Percentiles rank a stretch among this genome's conserved stretches.
These are phyloP conservation scores for Scaptomyza flava DNA, from an alignment of 2,888 invertebrate species.

Conservation along the genomic window DNA sequence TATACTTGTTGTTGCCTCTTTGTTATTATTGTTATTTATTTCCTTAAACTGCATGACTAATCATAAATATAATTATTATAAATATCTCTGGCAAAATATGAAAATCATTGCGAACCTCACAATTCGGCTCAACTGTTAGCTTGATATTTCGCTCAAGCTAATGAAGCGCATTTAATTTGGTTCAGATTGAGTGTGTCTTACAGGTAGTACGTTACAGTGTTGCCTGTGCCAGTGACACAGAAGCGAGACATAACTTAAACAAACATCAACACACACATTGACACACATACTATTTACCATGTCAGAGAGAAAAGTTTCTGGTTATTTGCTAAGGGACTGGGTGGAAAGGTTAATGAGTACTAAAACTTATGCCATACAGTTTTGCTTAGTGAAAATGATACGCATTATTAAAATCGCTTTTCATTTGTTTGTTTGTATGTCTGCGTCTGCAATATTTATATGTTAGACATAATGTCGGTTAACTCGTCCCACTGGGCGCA, in stretches of 20 bases:
- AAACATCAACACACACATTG: conserved; percentile 37
- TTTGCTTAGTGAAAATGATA: conserved; percentile 63
- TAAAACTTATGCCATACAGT: conserved; percentile 65
- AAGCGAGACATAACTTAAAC: conserved; percentile 39
- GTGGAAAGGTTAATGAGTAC: conserved; percentile 72
- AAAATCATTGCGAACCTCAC: conserved; percentile 62
- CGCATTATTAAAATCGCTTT: conserved; percentile 70
- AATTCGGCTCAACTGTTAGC: conserved; percentile 26
- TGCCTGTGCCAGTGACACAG: conserved; percentile 65
- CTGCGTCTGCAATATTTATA: conserved; percentile 46
- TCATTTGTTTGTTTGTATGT: conserved; percentile 14
- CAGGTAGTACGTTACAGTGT: conserved; percentile 38
- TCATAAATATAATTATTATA: conserved; percentile 67
- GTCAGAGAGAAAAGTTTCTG: conserved; percentile 31
- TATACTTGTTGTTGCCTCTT: conserved; percentile 30
- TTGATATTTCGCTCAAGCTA: conserved; percentile 45
- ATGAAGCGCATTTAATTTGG: conserved; percentile 66
- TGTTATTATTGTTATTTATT: conserved; percentile 26
- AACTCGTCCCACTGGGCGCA: conserved; percentile 26
- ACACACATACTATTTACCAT: not conserved
- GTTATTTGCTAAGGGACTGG: conserved; percentile 13
- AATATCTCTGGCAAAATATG: conserved; percentile 55
- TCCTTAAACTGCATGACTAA: conserved; percentile 64
- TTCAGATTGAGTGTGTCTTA: conserved; percentile 47
- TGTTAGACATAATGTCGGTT: conserved; percentile 57